phyloP scores from a whole-genome alignment of 2,888 invertebrate species.

The Pachydiplax longipennis region DNA sequence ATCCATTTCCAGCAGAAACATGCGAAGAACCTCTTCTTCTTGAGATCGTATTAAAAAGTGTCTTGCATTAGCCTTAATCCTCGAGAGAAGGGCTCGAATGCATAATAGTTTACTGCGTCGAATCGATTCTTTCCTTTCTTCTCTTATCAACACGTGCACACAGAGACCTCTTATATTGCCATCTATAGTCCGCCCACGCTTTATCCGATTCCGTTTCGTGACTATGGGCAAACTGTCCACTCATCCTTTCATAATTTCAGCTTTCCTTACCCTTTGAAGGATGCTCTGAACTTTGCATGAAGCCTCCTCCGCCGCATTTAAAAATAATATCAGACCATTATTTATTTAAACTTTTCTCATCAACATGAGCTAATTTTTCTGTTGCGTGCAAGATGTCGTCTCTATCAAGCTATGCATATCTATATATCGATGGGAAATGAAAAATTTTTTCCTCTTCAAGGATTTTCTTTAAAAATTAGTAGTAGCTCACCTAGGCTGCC shows the following conservation, averaged over 20 bases:
- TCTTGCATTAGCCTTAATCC: slow-evolving; percentile 18
- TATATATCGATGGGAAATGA: too few species aligned
- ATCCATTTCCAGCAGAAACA: not conserved
- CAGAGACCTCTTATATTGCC: not conserved
- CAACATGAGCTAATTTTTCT: too few species aligned
- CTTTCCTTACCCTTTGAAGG: not conserved
- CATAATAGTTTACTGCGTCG: slow-evolving; percentile 24
- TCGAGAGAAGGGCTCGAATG: slow-evolving; percentile 17
- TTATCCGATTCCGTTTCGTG: not conserved
- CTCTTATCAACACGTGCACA: slow-evolving; percentile 17
- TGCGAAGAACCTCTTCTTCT: not conserved
- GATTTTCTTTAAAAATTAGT: too few species aligned
- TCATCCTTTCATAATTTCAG: not conserved
- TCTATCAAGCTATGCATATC: too few species aligned
- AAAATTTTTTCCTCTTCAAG: too few species aligned
- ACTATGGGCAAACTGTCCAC: not conserved
- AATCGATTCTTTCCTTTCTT: not conserved
- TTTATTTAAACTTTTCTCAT: too few species aligned
- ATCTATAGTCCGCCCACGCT: not conserved
- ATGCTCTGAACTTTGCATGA: not conserved
- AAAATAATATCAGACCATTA: too few species aligned
- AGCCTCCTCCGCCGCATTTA: not conserved
- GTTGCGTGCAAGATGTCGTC: too few species aligned
- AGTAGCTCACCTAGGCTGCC: too few species aligned
- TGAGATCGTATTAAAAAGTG: not conserved